Percentiles rank a stretch among this genome's conserved stretches.
phyloP scores from a whole-genome alignment of 2,797 vertebrate genomes.

The Tapirus indicus region DNA sequence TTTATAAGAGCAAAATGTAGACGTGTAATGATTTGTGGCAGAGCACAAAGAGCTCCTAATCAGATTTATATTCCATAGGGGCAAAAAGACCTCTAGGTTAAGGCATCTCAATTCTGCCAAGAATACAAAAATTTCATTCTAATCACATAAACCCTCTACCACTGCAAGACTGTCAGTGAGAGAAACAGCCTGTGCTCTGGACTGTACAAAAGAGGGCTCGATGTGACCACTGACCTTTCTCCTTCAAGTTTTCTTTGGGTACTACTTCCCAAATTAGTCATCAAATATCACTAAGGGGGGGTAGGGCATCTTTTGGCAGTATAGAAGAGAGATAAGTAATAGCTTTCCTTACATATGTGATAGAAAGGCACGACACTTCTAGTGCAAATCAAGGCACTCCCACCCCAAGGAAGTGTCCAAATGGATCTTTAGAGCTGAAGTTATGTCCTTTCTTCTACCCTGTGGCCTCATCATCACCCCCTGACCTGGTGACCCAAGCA shows the following conservation, averaged over 20 bases:
- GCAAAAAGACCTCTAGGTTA: constrained; percentile 33
- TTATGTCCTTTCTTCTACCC: background rate
- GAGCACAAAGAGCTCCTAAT: constrained; percentile 62
- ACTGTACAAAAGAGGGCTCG: background rate
- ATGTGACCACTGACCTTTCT: background rate
- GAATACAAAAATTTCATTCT: constrained; percentile 43
- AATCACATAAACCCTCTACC: background rate
- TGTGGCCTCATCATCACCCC: background rate
- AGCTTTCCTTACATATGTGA: background rate
- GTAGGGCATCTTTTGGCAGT: background rate
- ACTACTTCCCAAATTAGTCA: background rate
- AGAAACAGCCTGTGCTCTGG: background rate
- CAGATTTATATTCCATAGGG: constrained; percentile 18
- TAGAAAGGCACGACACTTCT: background rate
- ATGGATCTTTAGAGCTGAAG: background rate
- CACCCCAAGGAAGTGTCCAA: background rate
- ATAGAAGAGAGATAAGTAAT: background rate
- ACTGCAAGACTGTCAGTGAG: background rate
- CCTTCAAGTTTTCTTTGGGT: background rate
- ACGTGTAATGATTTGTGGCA: constrained; percentile 57
- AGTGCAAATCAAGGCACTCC: background rate
- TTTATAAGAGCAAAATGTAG: constrained; percentile 53
- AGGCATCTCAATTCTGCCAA: constrained; percentile 41
- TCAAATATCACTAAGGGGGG: background rate
- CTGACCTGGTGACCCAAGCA: background rate